phyloP scores from a whole-genome alignment of 2,797 vertebrate species.

The Acanthurus lineatus region DNA sequence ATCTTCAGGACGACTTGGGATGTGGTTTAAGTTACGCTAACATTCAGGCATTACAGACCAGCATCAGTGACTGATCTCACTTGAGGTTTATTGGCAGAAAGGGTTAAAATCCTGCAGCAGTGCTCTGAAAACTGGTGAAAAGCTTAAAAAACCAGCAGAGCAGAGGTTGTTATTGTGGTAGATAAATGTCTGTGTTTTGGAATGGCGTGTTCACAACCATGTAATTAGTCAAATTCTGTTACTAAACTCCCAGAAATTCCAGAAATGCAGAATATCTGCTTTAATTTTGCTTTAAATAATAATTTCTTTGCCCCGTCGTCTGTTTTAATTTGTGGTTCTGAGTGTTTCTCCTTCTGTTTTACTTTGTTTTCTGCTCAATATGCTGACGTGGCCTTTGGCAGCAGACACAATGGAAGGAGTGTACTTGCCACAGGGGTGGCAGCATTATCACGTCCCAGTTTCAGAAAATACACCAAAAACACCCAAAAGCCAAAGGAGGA shows the following conservation, averaged over 20 bases:
- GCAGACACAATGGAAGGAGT: conserved; percentile 8
- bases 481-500: conserved; percentile 54
- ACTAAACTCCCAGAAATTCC: too few relatives aligned
- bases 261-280: not conserved
- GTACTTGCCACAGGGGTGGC: conserved; percentile 19
- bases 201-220: not conserved
- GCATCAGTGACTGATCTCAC: not conserved
- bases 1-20: conserved; percentile 3
- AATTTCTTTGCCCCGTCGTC: not conserved
- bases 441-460: conserved; percentile 39
- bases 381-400: conserved; percentile 8
- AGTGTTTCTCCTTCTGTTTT: conserved; percentile 2
- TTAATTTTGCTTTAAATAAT: not conserved
- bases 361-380: conserved; percentile 12
- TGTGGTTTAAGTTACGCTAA: not conserved
- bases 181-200: not conserved
- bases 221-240: not conserved
- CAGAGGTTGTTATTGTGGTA: not conserved
- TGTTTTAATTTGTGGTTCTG: conserved; percentile 5
- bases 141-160: too few relatives aligned
- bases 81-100: not conserved
- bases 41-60: not conserved
- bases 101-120: not conserved
- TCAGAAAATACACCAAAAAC: conserved; percentile 32
- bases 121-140: not conserved